Evolutionary conservation across 2,888 invertebrate species (phyloP).

Genomic region (Flabesymbios commensalis): DNA sequence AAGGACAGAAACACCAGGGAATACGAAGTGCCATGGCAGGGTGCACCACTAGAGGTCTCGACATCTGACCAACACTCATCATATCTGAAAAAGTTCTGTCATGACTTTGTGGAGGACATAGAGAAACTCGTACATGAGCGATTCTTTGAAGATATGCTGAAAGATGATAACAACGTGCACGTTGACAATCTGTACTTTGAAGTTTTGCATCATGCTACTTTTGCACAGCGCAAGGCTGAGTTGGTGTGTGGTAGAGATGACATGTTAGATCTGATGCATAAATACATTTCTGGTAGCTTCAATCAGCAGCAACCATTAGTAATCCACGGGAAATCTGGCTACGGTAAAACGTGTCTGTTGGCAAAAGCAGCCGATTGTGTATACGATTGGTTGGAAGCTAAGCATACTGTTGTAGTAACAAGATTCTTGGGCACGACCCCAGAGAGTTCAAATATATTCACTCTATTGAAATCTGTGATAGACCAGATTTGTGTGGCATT

Average conservation of each 20-base stretch:
- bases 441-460: constrained; percentile 36
- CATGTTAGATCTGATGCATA: constrained; percentile 11
- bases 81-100: constrained; percentile 25
- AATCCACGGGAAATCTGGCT: constrained; percentile 32
- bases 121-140: constrained; percentile 6
- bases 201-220: constrained; percentile 30
- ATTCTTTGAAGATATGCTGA: neutral
- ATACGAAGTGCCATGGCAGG: constrained; percentile 22
- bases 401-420: constrained; percentile 16
- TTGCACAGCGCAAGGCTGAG: constrained; percentile 23
- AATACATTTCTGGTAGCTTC: constrained; percentile 13
- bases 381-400: constrained; percentile 17
- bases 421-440: constrained; percentile 45
- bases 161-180: neutral
- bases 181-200: constrained; percentile 24
- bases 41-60: constrained; percentile 19
- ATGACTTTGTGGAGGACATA: constrained; percentile 24
- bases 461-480: constrained; percentile 33
- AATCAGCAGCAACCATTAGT: constrained; percentile 25
- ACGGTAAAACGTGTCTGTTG: constrained; percentile 34
- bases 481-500: constrained; percentile 31
- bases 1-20: no score
- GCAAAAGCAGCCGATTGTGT: constrained; percentile 19
- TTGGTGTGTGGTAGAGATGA: constrained; percentile 34
- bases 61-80: constrained; percentile 11